These are phyloP conservation scores for Gadus macrocephalus DNA, from an alignment of 2,113 vertebrate genomes.

Conservation along the genomic window DNA sequence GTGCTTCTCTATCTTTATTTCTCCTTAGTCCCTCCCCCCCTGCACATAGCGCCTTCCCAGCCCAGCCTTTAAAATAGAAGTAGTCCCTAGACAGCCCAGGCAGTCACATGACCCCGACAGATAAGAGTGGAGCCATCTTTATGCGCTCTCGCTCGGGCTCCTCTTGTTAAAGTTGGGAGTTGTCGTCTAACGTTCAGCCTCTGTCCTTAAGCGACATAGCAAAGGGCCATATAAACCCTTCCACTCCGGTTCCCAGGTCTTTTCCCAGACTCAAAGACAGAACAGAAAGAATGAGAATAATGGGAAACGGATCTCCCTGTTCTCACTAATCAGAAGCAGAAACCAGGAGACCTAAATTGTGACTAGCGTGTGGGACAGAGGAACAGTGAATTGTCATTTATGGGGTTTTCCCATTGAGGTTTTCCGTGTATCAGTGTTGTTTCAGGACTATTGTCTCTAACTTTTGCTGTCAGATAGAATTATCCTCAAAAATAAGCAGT, in stretches of 20 bases:
- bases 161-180: too few species aligned
- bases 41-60: conserved; percentile 33
- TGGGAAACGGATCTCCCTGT: conserved; percentile 36
- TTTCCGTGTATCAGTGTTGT: too few species aligned
- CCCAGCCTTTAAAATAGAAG: conserved; percentile 38
- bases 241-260: neutral
- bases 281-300: conserved; percentile 33
- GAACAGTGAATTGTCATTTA: too few species aligned
- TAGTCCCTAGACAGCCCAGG: conserved; percentile 22
- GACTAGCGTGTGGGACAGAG: too few species aligned
- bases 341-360: neutral
- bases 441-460: too few species aligned
- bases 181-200: too few species aligned
- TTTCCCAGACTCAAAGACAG: conserved; percentile 40
- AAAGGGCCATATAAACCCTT: too few species aligned
- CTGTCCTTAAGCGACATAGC: neutral
- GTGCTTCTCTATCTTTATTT: conserved; percentile 19
- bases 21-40: conserved; percentile 16
- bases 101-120: conserved; percentile 34
- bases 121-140: neutral
- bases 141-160: too few species aligned
- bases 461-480: too few species aligned
- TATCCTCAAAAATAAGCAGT: too few species aligned
- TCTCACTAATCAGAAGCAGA: conserved; percentile 57
- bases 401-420: too few species aligned